These are phyloP conservation scores for Cavia aperea DNA, from an alignment of 2,113 vertebrate species.

Conservation along the genomic window DNA sequence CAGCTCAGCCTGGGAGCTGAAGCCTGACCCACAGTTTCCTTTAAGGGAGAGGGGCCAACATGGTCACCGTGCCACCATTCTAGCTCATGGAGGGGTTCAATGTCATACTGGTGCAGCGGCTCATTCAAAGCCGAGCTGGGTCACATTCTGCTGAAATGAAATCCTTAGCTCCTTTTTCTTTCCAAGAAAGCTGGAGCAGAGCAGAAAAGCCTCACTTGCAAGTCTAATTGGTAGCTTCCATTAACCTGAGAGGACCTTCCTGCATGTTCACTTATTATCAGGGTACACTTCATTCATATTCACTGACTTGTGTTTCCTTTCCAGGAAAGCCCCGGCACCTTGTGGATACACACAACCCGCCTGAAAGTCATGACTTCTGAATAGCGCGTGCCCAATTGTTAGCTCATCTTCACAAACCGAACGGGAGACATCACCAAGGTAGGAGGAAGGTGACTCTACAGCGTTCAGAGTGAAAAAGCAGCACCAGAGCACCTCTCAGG, in stretches of 20 bases:
- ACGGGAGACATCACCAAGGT: neutral
- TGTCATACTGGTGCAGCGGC: neutral
- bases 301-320: slow-evolving; percentile 24
- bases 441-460: neutral
- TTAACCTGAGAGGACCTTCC: neutral
- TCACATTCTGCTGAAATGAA: neutral
- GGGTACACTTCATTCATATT: neutral
- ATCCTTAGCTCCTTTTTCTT: neutral
- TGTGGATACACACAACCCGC: neutral
- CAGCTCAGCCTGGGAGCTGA: neutral
- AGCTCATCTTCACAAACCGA: neutral
- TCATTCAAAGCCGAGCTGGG: neutral
- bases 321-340: neutral
- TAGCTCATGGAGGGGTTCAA: neutral
- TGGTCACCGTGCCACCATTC: neutral
- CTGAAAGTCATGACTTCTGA: neutral
- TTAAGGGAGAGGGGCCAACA: neutral
- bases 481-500: neutral
- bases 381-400: neutral
- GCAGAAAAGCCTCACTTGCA: neutral
- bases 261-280: neutral
- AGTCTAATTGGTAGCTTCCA: neutral
- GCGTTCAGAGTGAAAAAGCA: neutral
- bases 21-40: neutral
- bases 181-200: neutral